Conservation (phyloP, 2,113 vertebrate genomes). For the Myotis davidii region DNA sequence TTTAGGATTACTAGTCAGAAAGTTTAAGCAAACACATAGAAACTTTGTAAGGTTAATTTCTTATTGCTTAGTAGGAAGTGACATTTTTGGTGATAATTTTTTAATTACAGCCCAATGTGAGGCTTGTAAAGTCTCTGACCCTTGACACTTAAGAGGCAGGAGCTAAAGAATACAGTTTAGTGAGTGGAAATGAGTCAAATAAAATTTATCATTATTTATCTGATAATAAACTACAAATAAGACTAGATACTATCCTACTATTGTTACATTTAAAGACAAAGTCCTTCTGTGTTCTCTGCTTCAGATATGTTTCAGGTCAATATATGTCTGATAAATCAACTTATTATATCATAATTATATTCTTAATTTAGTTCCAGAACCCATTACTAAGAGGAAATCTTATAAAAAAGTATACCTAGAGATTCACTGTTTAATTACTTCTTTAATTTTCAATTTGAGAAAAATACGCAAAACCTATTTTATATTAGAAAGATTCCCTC, state of each 20-base stretch:
- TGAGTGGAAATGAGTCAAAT: conserved; percentile 68
- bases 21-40: conserved; percentile 59
- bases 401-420: not conserved
- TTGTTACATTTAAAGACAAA: not conserved
- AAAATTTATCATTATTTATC: conserved; percentile 67
- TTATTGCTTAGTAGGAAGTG: not conserved
- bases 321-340: conserved; percentile 35
- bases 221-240: conserved; percentile 78
- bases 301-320: conserved; percentile 6
- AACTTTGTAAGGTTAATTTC: conserved; percentile 34
- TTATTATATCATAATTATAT: conserved; percentile 40
- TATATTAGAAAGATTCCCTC: not conserved
- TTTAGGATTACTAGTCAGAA: conserved; percentile 61
- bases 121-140: conserved; percentile 26
- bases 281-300: not conserved
- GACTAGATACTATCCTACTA: not conserved
- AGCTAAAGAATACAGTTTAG: conserved; percentile 56
- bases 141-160: conserved; percentile 64
- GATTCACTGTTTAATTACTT: not conserved
- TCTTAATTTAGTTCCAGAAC: conserved; percentile 35
- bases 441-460: not conserved
- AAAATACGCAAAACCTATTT: not conserved
- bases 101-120: conserved; percentile 12
- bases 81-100: conserved; percentile 59
- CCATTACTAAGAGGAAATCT: conserved; percentile 9